These are phyloP conservation scores for Cheilosia vulpina DNA, from an alignment of 2,888 invertebrate species.

Conservation along the genomic window DNA sequence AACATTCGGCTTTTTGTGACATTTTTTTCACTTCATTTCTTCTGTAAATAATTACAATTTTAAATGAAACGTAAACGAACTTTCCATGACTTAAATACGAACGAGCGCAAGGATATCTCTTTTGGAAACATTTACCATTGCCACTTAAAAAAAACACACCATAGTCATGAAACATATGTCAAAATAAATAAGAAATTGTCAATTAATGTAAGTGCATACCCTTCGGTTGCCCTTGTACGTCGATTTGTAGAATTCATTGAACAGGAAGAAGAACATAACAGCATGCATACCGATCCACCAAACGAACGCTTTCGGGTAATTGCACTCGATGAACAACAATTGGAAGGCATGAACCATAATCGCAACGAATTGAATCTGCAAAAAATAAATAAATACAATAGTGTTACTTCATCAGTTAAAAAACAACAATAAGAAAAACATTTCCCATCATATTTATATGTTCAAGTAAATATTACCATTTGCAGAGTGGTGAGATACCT, in stretches of 20 bases:
- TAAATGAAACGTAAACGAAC: too few relatives aligned
- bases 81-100: too few relatives aligned
- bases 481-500: slow-evolving; percentile 96
- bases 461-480: slow-evolving; percentile 87
- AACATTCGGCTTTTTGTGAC: too few relatives aligned
- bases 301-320: slow-evolving; percentile 96
- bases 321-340: slow-evolving; percentile 94
- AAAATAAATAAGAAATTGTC: slow-evolving; percentile 7
- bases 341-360: slow-evolving; percentile 97
- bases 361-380: slow-evolving; percentile 93
- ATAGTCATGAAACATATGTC: background rate
- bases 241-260: slow-evolving; percentile 96
- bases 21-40: too few relatives aligned
- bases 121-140: too few relatives aligned
- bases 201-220: slow-evolving; percentile 77
- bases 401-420: background rate
- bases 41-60: too few relatives aligned
- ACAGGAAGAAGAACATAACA: slow-evolving; percentile 97
- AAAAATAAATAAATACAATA: slow-evolving; percentile 61
- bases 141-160: background rate
- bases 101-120: too few relatives aligned
- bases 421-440: background rate
- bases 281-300: slow-evolving; percentile 99
- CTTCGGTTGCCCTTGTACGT: slow-evolving; percentile 86
- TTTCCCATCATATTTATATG: background rate